A percentile compares a stretch with the other conserved stretches of the same genome.
phyloP scores from a whole-genome alignment of 2,888 invertebrate genomes.

The Cheilosia vulpina region DNA sequence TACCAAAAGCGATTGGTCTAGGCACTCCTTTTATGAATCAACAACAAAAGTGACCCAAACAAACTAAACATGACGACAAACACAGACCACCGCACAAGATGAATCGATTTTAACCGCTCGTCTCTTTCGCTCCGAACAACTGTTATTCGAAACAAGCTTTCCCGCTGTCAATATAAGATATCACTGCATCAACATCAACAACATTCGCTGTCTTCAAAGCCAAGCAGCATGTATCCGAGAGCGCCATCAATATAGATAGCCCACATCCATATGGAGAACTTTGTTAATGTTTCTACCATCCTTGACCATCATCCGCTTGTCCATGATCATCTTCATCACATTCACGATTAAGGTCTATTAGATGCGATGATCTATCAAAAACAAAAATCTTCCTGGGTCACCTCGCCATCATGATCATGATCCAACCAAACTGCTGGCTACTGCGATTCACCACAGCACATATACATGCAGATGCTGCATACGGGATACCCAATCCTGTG shows the following conservation, averaged over 20 bases:
- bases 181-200: slow-evolving; percentile 15
- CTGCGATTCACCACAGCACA: slow-evolving; percentile 16
- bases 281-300: slow-evolving; percentile 44
- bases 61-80: slow-evolving; percentile 31
- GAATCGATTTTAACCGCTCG: slow-evolving; percentile 38
- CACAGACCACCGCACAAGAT: slow-evolving; percentile 47
- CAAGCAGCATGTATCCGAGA: slow-evolving; percentile 16
- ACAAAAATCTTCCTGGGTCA: slow-evolving; percentile 65
- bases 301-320: slow-evolving; percentile 46
- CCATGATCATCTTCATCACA: slow-evolving; percentile 36
- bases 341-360: slow-evolving; percentile 63
- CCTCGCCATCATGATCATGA: slow-evolving; percentile 41
- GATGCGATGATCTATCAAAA: slow-evolving; percentile 48
- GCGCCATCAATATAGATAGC: slow-evolving; percentile 54
- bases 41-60: slow-evolving; percentile 57
- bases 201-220: slow-evolving; percentile 26
- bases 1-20: not conserved
- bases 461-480: slow-evolving; percentile 24
- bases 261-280: slow-evolving; percentile 43
- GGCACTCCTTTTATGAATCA: slow-evolving; percentile 28
- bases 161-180: slow-evolving; percentile 13
- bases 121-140: slow-evolving; percentile 50
- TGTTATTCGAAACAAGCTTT: slow-evolving; percentile 57
- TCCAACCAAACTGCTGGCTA: slow-evolving; percentile 40
- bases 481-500: slow-evolving; percentile 60